Percentiles rank a stretch among this genome's conserved stretches.
These are phyloP conservation scores for Halcyon chelicuti DNA, from an alignment of 2,797 vertebrate species.

Conservation along the genomic window DNA sequence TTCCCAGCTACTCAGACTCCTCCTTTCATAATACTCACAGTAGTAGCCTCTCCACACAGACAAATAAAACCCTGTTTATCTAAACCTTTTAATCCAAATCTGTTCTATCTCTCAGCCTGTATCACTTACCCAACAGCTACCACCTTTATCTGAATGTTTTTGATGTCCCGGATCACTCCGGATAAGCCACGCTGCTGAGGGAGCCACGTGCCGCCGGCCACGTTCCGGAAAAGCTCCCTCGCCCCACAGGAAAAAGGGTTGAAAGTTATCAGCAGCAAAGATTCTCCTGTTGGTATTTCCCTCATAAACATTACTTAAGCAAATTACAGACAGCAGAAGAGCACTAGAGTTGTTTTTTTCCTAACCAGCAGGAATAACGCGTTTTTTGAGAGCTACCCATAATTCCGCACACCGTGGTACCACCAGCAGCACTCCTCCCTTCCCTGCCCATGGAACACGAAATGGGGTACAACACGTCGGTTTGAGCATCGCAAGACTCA, in stretches of 20 bases:
- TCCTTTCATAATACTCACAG: background rate
- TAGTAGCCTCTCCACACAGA: background rate
- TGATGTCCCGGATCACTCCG: background rate
- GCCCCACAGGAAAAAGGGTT: background rate
- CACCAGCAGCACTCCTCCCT: background rate
- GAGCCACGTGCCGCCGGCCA: background rate
- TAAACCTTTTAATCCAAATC: constrained; percentile 3
- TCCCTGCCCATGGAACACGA: background rate
- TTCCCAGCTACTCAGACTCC: background rate
- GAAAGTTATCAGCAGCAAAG: background rate
- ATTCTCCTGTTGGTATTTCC: background rate
- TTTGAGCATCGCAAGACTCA: background rate
- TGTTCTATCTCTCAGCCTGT: background rate
- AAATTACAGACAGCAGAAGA: background rate
- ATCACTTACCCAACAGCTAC: background rate
- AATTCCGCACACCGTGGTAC: rapidly evolving
- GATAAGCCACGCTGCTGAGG: background rate
- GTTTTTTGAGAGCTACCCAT: rapidly evolving
- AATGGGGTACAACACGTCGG: rapidly evolving
- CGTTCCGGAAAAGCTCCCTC: rapidly evolving
- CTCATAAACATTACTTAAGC: background rate
- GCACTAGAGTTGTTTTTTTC: background rate
- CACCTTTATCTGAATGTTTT: background rate
- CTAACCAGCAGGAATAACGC: background rate
- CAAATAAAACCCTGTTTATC: background rate